Conservation (phyloP, 2,113 vertebrate genomes). For the Seriola quinqueradiata region DNA sequence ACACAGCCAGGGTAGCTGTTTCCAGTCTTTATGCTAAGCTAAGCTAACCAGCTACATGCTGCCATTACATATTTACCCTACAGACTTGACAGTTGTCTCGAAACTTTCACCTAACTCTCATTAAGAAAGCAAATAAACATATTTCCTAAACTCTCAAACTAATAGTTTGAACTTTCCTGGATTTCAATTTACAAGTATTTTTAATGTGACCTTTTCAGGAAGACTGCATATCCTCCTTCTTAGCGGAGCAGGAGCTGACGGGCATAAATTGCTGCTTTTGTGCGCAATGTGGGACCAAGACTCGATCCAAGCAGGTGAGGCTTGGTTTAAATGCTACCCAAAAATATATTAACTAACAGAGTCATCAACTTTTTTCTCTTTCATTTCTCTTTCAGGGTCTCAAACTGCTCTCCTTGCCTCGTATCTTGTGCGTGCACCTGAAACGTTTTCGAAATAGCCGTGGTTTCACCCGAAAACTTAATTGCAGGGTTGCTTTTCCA, state of each 20-base stretch:
- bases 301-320: conserved; percentile 68
- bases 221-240: conserved; percentile 75
- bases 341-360: neutral
- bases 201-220: conserved; percentile 54
- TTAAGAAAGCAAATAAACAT: neutral
- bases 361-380: neutral
- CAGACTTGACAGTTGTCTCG: neutral
- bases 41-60: neutral
- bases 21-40: neutral
- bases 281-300: conserved; percentile 68
- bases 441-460: conserved; percentile 68
- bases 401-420: conserved; percentile 73
- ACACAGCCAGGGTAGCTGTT: neutral
- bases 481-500: conserved; percentile 70
- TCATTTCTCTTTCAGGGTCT: conserved; percentile 59
- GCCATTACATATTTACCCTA: too few relatives aligned
- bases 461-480: conserved; percentile 58
- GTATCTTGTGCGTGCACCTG: conserved; percentile 77
- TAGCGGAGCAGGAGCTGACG: conserved; percentile 67
- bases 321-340: neutral
- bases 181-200: neutral
- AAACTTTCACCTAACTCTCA: neutral
- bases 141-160: neutral
- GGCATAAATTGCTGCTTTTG: conserved; percentile 70
- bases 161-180: neutral